phyloP scores from a whole-genome alignment of 2,888 invertebrate species.

The Lasioglossum oenotherae region DNA sequence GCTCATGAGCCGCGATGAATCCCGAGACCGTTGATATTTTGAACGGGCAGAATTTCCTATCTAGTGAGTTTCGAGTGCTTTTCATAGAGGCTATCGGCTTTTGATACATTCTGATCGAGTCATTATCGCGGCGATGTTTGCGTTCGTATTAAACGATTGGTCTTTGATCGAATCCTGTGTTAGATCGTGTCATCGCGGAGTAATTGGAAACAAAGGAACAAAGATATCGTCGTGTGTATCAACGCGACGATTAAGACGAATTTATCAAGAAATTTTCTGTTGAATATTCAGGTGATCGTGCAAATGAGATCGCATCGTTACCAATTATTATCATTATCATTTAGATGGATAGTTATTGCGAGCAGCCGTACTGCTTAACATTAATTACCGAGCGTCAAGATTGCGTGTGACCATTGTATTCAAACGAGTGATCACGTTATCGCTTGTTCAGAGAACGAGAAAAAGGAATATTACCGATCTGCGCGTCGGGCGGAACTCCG shows the following conservation, averaged over 20 bases:
- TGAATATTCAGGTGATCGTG: background rate
- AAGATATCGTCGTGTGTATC: background rate
- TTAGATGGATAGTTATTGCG: background rate
- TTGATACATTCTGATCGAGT: constrained; percentile 24
- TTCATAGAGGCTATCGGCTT: constrained; percentile 30
- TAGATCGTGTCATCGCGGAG: background rate
- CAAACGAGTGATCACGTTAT: background rate
- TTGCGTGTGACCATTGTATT: constrained; percentile 1
- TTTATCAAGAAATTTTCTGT: background rate
- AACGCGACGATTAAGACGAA: background rate
- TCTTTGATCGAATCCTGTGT: background rate
- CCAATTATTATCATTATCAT: background rate
- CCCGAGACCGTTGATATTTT: constrained; percentile 37
- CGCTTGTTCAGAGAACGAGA: background rate
- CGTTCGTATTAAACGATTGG: background rate
- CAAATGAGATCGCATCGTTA: no score
- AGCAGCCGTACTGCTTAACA: background rate
- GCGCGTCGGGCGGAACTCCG: background rate
- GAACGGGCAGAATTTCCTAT: constrained; percentile 49
- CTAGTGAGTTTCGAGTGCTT: constrained; percentile 30
- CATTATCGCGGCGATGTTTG: constrained; percentile 35
- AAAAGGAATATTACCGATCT: background rate
- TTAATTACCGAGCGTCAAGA: background rate
- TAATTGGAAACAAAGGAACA: background rate
- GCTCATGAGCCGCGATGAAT: constrained; percentile 55